Percentiles rank a stretch among this genome's conserved stretches.
phyloP scores from a whole-genome alignment of 2,113 vertebrate species.

The Halichoeres trimaculatus region DNA sequence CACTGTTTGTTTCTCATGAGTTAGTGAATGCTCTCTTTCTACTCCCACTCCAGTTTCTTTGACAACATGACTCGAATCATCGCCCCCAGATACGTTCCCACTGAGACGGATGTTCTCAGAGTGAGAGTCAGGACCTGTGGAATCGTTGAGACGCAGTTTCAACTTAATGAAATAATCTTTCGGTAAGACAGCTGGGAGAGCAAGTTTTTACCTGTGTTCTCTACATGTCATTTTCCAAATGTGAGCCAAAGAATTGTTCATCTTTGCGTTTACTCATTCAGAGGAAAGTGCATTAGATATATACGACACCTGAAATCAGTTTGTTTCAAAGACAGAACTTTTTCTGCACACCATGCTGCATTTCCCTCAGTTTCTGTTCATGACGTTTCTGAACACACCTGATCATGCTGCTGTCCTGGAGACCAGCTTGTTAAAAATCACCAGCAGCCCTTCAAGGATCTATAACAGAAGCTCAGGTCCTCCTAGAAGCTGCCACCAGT shows the following conservation, averaged over 20 bases:
- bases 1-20: not conserved
- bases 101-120: constrained; percentile 77
- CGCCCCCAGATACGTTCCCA: constrained; percentile 79
- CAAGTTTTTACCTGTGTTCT: not conserved
- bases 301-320: too few relatives aligned
- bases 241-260: too few relatives aligned
- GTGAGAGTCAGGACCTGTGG: constrained; percentile 82
- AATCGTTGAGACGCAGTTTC: constrained; percentile 83
- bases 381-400: not conserved
- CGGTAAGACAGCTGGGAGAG: constrained; percentile 65
- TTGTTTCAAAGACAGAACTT: too few relatives aligned
- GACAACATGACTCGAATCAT: constrained; percentile 81
- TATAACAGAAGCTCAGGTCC: not conserved
- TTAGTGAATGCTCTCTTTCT: not conserved
- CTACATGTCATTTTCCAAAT: not conserved
- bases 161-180: constrained; percentile 70
- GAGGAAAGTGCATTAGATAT: not conserved
- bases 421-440: constrained; percentile 2
- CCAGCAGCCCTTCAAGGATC: not conserved
- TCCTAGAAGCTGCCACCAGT: constrained; percentile 19
- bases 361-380: not conserved
- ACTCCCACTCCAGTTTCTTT: constrained; percentile 76
- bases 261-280: too few relatives aligned
- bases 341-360: not conserved
- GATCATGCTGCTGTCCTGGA: not conserved